Evolutionary conservation across 1,140 invertebrate species (phyloP), one percentile per base, ranked within the genome.

Genomic region (Geopemphigus sp.): DNA sequence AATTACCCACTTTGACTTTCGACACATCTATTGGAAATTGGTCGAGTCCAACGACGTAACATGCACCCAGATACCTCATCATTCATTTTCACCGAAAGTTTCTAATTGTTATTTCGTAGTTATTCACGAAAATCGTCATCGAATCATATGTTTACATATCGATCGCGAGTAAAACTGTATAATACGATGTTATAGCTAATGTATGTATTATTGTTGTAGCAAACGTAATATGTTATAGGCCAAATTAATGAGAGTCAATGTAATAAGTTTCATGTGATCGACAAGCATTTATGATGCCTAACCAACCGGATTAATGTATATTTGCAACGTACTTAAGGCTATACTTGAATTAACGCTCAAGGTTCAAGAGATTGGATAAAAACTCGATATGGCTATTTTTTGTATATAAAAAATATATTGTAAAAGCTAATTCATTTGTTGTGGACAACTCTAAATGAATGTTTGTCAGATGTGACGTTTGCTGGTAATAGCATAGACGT

Each of bases 381-480:
- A 32, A 64, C 63, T 61, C 32, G 32, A 39, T 29, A 24, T 29
- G 22, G 59, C 6, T 6, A 29, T 24, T 64, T n/a, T 39, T 64
- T 32, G 61, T 39, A 32, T 26, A 64, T 64, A 64, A 64, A 39
- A 63, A 45, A 39, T 32, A 39, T 10, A 64, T 64, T 64, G 63
- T 64, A n/a, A 64, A 64, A 64, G 29, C 39, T 64, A n/a, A n/a
- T 39, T n/a, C n/a, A n/a, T 59, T 64, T 39, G 12, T 39, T 12
- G 19, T 64, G 6, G 2, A 64, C 19, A 8, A 8, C 8, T 39
- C 32, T 3, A 8, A 8, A 4, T n/a, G 26, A 64, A 64, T 64
- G 17, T 64, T 64, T 29, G 61, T 64, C 61, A 64, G 10, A 10
- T 32, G 19, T 64, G 29, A 29, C 15, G 24, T 63, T 63, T 32